A percentile compares a stretch with the other conserved stretches of the same genome.
Evolutionary conservation across 2,888 invertebrate species (phyloP).

Genomic region (Diploptera punctata): DNA sequence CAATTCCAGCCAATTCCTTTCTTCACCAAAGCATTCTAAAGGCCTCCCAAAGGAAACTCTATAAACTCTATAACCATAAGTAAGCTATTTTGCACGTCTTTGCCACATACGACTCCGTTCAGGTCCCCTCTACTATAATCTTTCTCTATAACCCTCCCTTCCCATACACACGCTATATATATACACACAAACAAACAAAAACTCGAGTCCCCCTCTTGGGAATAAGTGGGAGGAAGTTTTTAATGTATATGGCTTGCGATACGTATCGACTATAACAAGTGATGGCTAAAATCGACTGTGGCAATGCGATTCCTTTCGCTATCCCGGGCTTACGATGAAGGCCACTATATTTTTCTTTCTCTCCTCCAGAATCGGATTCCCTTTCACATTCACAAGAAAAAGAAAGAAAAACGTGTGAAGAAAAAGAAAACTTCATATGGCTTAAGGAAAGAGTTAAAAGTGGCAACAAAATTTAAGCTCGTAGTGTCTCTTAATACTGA

Average conservation of each 20-base stretch:
- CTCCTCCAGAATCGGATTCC: not conserved
- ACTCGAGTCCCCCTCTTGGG: not conserved
- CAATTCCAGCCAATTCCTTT: not conserved
- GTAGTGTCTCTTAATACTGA: no score
- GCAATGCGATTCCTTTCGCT: not conserved
- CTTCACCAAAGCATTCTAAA: not conserved
- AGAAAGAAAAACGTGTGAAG: no score
- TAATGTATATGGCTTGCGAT: slow-evolving; percentile 1
- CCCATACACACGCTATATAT: no score
- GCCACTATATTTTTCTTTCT: not conserved
- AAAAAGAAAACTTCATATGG: no score
- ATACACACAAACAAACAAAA: not conserved
- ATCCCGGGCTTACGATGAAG: not conserved
- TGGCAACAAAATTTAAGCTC: no score
- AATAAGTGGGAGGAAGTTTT: slow-evolving; percentile 13
- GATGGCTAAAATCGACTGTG: slow-evolving; percentile 7
- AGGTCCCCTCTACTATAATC: not conserved
- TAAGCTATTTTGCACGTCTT: slow-evolving; percentile 1
- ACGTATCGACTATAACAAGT: not conserved
- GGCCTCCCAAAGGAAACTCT: no score
- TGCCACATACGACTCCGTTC: not conserved
- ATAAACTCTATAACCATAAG: not conserved
- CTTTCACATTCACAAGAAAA: not conserved
- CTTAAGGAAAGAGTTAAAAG: no score
- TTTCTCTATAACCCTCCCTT: not conserved